phyloP scores from a whole-genome alignment of 2,797 vertebrate genomes.

The Somateria mollissima region DNA sequence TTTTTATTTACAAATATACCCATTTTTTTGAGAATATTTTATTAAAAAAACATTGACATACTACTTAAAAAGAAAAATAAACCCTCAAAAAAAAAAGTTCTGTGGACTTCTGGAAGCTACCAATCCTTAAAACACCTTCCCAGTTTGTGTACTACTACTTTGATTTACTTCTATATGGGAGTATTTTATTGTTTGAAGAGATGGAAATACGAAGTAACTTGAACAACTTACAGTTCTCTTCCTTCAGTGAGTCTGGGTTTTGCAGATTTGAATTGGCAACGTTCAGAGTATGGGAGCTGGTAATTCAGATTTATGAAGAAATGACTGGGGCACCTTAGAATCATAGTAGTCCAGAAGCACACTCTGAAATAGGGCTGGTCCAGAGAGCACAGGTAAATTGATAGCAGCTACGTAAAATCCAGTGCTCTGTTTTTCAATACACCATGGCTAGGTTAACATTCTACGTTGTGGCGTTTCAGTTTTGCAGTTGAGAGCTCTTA shows the following conservation, averaged over 20 bases:
- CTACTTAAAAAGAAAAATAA: not conserved
- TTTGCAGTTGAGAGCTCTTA: not conserved
- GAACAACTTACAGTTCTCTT: not conserved
- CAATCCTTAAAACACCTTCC: not conserved
- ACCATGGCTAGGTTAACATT: not conserved
- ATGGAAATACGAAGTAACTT: not conserved
- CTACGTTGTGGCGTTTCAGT: not conserved
- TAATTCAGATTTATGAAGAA: not conserved
- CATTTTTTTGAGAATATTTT: too few relatives aligned
- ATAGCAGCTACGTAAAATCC: not conserved
- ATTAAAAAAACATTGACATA: not conserved
- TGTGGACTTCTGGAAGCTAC: not conserved
- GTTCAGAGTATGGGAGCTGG: not conserved
- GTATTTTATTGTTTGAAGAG: not conserved
- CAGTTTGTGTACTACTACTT: not conserved
- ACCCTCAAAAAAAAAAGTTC: not conserved
- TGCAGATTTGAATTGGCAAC: not conserved
- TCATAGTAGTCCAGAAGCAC: not conserved
- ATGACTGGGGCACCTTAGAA: not conserved
- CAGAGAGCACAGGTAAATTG: not conserved
- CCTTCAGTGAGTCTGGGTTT: not conserved
- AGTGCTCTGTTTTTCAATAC: not conserved
- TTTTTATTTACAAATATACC: not conserved
- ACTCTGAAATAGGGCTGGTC: not conserved
- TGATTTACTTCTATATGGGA: not conserved